A percentile compares a stretch with the other conserved stretches of the same genome.
These are phyloP conservation scores for Craseonycteris thonglongyai DNA, from an alignment of 2,113 vertebrate genomes.

Conservation along the genomic window DNA sequence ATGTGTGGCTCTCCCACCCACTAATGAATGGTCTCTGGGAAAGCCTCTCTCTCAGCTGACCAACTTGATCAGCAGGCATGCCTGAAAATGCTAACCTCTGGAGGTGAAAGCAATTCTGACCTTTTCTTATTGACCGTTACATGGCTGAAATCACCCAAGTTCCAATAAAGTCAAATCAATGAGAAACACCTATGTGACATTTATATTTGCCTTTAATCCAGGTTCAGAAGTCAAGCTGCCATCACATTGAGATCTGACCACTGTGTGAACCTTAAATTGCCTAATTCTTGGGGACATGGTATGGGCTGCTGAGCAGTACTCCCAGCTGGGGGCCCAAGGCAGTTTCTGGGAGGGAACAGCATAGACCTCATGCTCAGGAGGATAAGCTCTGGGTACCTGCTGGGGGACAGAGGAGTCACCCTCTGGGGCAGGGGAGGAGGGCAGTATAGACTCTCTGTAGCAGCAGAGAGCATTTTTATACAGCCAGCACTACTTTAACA, in stretches of 20 bases:
- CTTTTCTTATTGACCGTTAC: constrained; percentile 54
- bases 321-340: not conserved
- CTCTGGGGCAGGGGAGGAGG: not conserved
- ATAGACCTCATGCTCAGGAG: not conserved
- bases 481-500: not conserved
- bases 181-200: constrained; percentile 55
- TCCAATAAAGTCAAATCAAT: constrained; percentile 61
- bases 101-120: constrained; percentile 54
- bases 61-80: not conserved
- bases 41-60: not conserved
- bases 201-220: constrained; percentile 45
- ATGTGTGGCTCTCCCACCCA: not conserved
- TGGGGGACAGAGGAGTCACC: not conserved
- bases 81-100: constrained; percentile 43
- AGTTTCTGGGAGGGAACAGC: not conserved
- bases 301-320: not conserved
- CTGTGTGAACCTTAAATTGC: not conserved
- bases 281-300: not conserved
- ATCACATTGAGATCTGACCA: not conserved
- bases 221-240: constrained; percentile 20
- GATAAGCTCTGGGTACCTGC: not conserved
- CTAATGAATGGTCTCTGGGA: not conserved
- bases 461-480: not conserved
- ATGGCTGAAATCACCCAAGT: not conserved
- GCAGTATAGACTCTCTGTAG: not conserved